Evolutionary conservation across 2,797 vertebrate genomes (phyloP).

Genomic region (Halcyon chelicuti): DNA sequence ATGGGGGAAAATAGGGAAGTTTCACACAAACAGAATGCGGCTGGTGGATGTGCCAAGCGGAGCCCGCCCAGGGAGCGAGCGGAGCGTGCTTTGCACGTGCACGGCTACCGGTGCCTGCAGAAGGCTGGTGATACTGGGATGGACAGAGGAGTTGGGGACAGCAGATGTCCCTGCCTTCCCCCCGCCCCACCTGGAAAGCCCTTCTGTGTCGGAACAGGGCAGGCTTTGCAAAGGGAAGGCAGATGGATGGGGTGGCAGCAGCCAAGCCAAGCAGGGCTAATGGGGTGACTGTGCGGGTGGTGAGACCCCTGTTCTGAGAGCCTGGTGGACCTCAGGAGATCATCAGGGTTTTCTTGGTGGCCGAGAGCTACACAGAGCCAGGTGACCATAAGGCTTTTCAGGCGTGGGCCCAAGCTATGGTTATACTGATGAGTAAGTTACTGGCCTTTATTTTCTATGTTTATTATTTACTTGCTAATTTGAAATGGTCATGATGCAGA

Average conservation of each 20-base stretch:
- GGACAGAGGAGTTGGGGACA: background rate
- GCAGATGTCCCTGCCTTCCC: background rate
- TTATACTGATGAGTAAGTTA: background rate
- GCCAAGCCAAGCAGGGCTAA: background rate
- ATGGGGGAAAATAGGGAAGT: slow-evolving; percentile 50
- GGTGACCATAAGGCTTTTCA: background rate
- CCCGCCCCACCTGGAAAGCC: background rate
- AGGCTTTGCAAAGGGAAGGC: background rate
- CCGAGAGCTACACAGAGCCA: background rate
- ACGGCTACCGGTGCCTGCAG: background rate
- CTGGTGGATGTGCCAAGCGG: background rate
- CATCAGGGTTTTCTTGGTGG: background rate
- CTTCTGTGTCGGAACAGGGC: background rate
- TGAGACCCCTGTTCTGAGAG: background rate
- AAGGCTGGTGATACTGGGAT: background rate
- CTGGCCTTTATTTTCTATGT: background rate
- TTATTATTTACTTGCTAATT: background rate
- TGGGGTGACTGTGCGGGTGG: background rate
- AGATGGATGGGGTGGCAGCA: background rate
- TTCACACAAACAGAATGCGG: slow-evolving; percentile 19
- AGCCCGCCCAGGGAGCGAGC: background rate
- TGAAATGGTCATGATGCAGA: background rate
- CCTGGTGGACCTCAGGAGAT: background rate
- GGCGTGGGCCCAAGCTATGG: background rate
- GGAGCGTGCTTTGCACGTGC: background rate